Evolutionary conservation across 2,113 vertebrate species (phyloP).

Genomic region (Microtus oregoni): DNA sequence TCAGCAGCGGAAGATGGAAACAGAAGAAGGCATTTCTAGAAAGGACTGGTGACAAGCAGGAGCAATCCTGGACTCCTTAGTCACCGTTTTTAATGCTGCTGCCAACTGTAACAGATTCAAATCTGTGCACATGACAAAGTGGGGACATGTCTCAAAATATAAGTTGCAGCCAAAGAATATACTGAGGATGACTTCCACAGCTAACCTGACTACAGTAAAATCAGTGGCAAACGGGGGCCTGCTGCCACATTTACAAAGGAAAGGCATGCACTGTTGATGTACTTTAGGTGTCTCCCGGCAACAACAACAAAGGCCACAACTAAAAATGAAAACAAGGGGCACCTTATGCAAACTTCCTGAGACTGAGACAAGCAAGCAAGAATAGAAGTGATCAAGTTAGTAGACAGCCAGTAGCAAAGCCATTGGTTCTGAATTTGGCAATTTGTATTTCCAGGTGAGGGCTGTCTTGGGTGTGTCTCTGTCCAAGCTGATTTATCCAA

Average conservation of each 20-base stretch:
- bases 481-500: constrained; percentile 48
- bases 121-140: constrained; percentile 85
- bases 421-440: constrained; percentile 56
- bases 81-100: constrained; percentile 91
- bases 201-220: constrained; percentile 74
- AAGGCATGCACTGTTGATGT: constrained; percentile 84
- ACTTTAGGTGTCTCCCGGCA: constrained; percentile 68
- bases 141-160: constrained; percentile 69
- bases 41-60: constrained; percentile 74
- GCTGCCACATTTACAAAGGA: constrained; percentile 88
- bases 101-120: constrained; percentile 85
- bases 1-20: constrained; percentile 46
- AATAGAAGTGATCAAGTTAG: constrained; percentile 70
- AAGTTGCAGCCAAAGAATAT: constrained; percentile 83
- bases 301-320: constrained; percentile 63
- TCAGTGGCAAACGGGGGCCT: constrained; percentile 84
- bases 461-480: not conserved
- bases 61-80: constrained; percentile 81
- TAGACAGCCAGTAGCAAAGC: constrained; percentile 68
- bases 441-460: constrained; percentile 29
- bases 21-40: constrained; percentile 22
- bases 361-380: constrained; percentile 68
- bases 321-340: constrained; percentile 72
- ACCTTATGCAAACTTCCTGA: constrained; percentile 64
- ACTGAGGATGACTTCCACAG: constrained; percentile 69